Conservation (phyloP, 2,888 invertebrate species). For the Nymphalis polychloros region DNA sequence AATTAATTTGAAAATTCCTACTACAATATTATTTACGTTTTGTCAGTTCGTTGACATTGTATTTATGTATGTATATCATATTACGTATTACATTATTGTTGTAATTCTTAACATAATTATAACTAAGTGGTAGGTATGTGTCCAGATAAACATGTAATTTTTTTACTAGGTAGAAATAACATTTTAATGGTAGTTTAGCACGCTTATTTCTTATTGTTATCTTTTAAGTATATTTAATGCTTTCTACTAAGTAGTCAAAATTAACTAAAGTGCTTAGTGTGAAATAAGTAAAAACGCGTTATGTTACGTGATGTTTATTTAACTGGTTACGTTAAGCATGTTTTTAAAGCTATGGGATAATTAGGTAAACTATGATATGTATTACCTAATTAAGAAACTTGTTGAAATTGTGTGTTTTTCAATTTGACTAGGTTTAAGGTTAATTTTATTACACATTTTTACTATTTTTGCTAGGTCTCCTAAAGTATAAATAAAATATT, state of each 20-base stretch:
- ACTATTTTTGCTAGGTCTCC: too few species aligned
- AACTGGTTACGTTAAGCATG: background rate
- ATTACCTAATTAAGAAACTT: background rate
- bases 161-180: background rate
- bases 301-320: conserved; percentile 5
- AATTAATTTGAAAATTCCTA: too few species aligned
- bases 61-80: too few species aligned
- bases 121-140: too few species aligned
- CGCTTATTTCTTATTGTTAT: background rate
- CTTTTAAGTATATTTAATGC: background rate
- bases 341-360: conserved; percentile 3
- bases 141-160: too few species aligned
- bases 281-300: background rate
- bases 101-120: too few species aligned
- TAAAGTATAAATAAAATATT: too few species aligned
- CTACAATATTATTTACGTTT: too few species aligned
- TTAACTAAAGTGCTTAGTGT: conserved; percentile 9
- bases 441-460: too few species aligned
- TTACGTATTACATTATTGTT: too few species aligned
- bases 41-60: too few species aligned
- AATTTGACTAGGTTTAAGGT: background rate
- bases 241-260: conserved; percentile 12
- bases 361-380: background rate
- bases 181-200: background rate
- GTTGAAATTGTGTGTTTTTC: too few species aligned